Evolutionary conservation across 37 sponge, comb jelly and placozoan species (phyloP), one percentile per base, ranked within the genome.

Genomic region (Agelas oroides): DNA sequence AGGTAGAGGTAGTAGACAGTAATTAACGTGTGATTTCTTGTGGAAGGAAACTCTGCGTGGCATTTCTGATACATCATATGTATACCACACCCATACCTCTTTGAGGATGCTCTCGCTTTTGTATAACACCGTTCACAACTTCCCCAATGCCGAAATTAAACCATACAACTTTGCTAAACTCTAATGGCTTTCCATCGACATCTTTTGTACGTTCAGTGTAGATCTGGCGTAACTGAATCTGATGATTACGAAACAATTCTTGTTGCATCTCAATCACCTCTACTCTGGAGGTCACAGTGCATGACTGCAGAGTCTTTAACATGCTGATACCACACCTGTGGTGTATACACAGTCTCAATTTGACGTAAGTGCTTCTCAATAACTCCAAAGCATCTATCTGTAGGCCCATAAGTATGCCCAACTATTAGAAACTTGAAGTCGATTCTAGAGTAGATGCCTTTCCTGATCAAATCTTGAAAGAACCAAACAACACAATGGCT

Each of bases 341-440:
- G 87, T 41, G 65, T 79, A 54, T 87, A 87, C 12, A 87, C 80
- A 60, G 70, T 60, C 5, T 87, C 87, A 27, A 87, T 70, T 35
- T 36, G 62, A 21, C 53, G 23, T 53, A 52, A 55, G 71, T 60
- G 41, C 12, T 55, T 39, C 41, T 87, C 75, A 37, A 87, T 87
- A 5, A 79, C 56, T 46, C 79, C 80, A 75, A 84, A 84, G 32
- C 63, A 28, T 25, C 60, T 79, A 37, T 86, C 79, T 37, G 78
- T 76, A 6, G 78, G 60, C 31, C 86, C 86, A 77, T 86, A 86
- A 35, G 86, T 78, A 56, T 86, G 86, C 6, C 86, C 86, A 70
- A 60, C 40, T 20, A 86, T 53, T 28, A 86, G 38, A 86, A 86
- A 86, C 62, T 77, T 84, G 59, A 67, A 76, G 57, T 84, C 85